phyloP scores from a whole-genome alignment of 2,113 vertebrate genomes.

The Taxidea taxus region DNA sequence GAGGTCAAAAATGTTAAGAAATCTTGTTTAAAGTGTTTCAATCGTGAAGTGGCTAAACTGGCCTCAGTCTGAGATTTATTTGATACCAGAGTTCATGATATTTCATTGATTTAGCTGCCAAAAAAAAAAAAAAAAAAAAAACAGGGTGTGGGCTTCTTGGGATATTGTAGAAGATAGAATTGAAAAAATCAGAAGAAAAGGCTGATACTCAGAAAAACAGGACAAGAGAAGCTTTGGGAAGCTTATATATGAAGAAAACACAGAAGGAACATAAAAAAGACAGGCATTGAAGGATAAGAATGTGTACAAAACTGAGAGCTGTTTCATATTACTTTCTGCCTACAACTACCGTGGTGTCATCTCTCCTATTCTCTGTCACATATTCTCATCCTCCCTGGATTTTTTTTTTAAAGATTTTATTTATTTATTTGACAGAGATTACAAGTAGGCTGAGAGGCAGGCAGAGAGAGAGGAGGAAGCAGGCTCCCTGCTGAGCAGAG shows the following conservation, averaged over 20 bases:
- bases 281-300: rapidly evolving
- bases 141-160: background rate
- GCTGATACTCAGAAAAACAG: background rate
- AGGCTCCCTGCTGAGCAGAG: too few relatives aligned
- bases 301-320: background rate
- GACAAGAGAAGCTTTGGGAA: background rate
- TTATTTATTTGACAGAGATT: too few relatives aligned
- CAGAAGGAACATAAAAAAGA: background rate
- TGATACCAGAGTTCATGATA: background rate
- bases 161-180: background rate
- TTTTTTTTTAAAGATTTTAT: too few relatives aligned
- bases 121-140: background rate
- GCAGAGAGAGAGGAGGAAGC: too few relatives aligned
- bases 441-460: too few relatives aligned
- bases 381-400: background rate
- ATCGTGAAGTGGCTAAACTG: background rate
- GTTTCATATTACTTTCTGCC: background rate
- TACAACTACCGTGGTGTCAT: background rate
- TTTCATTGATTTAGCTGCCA: background rate
- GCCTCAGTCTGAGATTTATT: background rate
- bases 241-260: background rate
- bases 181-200: background rate
- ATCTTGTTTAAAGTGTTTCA: background rate
- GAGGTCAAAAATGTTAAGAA: background rate
- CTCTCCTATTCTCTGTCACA: background rate